phyloP scores from a whole-genome alignment of 2,113 vertebrate genomes.

The Amphilophus citrinellus region DNA sequence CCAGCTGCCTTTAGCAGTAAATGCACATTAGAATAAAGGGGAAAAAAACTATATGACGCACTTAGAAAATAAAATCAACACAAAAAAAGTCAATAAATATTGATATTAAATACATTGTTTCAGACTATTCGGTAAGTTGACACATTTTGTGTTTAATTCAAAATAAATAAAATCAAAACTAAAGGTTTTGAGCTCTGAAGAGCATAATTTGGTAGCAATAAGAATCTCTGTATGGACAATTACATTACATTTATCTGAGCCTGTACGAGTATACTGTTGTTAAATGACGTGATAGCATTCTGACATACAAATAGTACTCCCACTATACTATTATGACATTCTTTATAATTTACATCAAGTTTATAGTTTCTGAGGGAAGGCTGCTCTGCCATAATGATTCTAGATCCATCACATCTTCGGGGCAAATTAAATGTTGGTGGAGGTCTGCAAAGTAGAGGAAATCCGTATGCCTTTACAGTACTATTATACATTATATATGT shows the following conservation, averaged over 20 bases:
- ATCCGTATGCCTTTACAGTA: slow-evolving; percentile 50
- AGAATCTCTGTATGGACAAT: slow-evolving; percentile 36
- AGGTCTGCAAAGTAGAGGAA: slow-evolving; percentile 34
- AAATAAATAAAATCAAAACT: slow-evolving; percentile 9
- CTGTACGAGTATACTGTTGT: slow-evolving; percentile 36
- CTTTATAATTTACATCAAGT: slow-evolving; percentile 57
- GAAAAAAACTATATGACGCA: slow-evolving; percentile 2
- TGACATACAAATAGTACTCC: slow-evolving; percentile 39
- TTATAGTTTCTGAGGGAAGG: slow-evolving; percentile 33
- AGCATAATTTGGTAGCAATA: slow-evolving; percentile 2
- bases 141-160: slow-evolving; percentile 1
- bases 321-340: slow-evolving; percentile 55
- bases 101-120: neutral
- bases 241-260: slow-evolving; percentile 38
- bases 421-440: slow-evolving; percentile 34
- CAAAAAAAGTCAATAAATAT: slow-evolving; percentile 15
- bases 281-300: slow-evolving; percentile 38
- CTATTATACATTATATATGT: slow-evolving; percentile 46
- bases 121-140: slow-evolving; percentile 1
- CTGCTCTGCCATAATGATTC: slow-evolving; percentile 14
- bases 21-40: slow-evolving; percentile 49
- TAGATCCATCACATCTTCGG: slow-evolving; percentile 34
- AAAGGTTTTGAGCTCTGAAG: slow-evolving; percentile 7
- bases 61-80: slow-evolving; percentile 19
- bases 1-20: slow-evolving; percentile 57